Evolutionary conservation across 2,113 vertebrate genomes (phyloP), one percentile per base, ranked within the genome.

Genomic region (Leptobrachium leishanense): DNA sequence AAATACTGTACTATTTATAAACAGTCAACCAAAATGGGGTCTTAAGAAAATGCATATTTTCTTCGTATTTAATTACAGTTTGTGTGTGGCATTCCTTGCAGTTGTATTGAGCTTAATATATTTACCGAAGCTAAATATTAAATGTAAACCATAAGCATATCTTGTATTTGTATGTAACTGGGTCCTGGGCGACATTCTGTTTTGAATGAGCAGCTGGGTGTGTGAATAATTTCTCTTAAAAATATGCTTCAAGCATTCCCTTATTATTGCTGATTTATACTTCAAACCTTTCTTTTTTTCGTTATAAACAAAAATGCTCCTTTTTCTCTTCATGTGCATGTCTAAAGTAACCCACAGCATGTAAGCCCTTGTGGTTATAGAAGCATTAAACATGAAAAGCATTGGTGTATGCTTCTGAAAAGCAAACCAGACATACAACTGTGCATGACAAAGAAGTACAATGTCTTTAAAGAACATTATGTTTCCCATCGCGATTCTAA

Each of bases 301-400:
- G 11, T 20, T 6, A 7, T 54, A 66, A 72, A 72, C 69, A 65
- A 64, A 65, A 65, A 5, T 65, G 57, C 13, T 39, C 42, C 59
- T 72, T 66, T 53, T 79, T 78, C 43, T 41, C 43, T 79, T 53
- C 39, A 43, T 79, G 68, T 79, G 46, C 68, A 72, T 79, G 68
- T 55, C 76, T 71, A 78, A 69, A 72, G 59, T 79, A 62, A 79
- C 77, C 77, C 76, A 59, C 69, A 72, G 68, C 77, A 79, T 72
- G 77, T 42, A 39, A 46, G 62, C 69, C 50, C 64, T 79, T 72
- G 65, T 79, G n/a, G 41, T 67, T 80, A 68, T 74, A 73, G 50
- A 80, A 80, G 63, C 71, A 74, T 80, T 67, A 74, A 6, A 40
- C 42, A 68, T 80, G 64, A 67, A 59, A 68, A 57, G 15, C 63